Percentiles rank a stretch among this genome's conserved stretches.
These are phyloP conservation scores for Ectemnius continuus DNA, from an alignment of 2,888 invertebrate genomes.

Conservation along the genomic window DNA sequence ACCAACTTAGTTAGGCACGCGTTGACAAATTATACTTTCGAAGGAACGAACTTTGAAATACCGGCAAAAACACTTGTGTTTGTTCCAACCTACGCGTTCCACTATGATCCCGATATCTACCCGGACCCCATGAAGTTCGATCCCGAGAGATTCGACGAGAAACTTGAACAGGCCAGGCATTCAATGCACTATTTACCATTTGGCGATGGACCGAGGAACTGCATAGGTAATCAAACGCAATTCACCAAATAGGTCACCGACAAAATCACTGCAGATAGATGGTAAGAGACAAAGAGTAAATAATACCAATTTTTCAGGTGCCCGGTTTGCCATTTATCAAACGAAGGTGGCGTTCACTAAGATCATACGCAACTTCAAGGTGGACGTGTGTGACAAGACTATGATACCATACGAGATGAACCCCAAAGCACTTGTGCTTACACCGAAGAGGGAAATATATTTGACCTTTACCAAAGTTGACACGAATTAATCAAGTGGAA, in stretches of 20 bases:
- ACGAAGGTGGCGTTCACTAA: slow-evolving; percentile 73
- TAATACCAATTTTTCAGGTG: slow-evolving; percentile 45
- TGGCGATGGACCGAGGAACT: slow-evolving; percentile 71
- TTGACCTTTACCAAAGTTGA: slow-evolving; percentile 50
- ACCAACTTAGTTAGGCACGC: slow-evolving; percentile 66
- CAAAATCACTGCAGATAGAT: too few species aligned
- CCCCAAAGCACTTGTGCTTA: slow-evolving; percentile 58
- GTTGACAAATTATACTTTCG: slow-evolving; percentile 59
- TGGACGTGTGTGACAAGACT: slow-evolving; percentile 70
- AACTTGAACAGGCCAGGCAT: slow-evolving; percentile 54
- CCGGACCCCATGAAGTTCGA: slow-evolving; percentile 65
- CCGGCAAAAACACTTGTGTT: slow-evolving; percentile 47
- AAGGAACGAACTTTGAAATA: slow-evolving; percentile 56
- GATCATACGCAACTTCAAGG: slow-evolving; percentile 71
- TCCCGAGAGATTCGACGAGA: slow-evolving; percentile 66
- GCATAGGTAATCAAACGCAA: slow-evolving; percentile 62
- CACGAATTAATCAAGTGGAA: too few species aligned
- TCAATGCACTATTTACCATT: slow-evolving; percentile 67
- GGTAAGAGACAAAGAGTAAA: too few species aligned
- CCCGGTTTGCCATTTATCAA: slow-evolving; percentile 68
- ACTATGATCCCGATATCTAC: slow-evolving; percentile 60
- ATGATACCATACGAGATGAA: slow-evolving; percentile 61
- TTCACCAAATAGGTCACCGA: too few species aligned
- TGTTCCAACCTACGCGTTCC: slow-evolving; percentile 59
- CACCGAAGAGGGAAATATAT: slow-evolving; percentile 67